phyloP scores from a whole-genome alignment of 2,888 invertebrate species.

The Oscheius sp. region DNA sequence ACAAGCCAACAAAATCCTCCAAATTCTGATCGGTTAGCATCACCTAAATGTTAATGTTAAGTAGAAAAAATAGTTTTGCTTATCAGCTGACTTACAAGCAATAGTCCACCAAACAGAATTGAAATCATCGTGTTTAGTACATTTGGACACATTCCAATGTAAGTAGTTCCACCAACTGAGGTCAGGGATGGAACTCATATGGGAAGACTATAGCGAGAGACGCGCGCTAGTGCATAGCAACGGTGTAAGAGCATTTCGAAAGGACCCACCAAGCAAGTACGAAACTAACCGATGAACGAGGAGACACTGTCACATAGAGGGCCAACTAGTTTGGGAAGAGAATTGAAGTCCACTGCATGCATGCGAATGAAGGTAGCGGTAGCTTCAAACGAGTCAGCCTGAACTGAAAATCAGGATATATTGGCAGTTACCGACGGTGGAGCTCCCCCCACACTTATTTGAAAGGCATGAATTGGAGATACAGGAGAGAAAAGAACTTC shows the following conservation, averaged over 20 bases:
- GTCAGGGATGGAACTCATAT: conserved; percentile 51
- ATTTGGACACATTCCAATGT: conserved; percentile 66
- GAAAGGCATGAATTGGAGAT: conserved; percentile 67
- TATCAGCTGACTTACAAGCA: too few species aligned
- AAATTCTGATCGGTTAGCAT: conserved; percentile 35
- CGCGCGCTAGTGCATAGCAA: conserved; percentile 20
- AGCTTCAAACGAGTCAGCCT: conserved; percentile 47
- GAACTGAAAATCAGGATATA: too few species aligned
- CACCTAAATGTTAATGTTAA: too few species aligned
- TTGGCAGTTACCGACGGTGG: not conserved
- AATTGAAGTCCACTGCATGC: conserved; percentile 57
- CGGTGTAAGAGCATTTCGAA: conserved; percentile 1
- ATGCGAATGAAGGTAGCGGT: conserved; percentile 53
- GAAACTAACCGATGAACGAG: conserved; percentile 26
- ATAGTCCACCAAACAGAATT: conserved; percentile 64
- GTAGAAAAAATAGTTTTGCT: too few species aligned
- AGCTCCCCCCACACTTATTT: conserved; percentile 28
- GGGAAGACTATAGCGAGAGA: conserved; percentile 12
- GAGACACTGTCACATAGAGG: conserved; percentile 62
- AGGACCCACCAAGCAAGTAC: not conserved
- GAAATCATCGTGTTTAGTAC: conserved; percentile 54
- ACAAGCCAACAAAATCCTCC: conserved; percentile 53
- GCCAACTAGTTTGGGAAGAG: conserved; percentile 49
- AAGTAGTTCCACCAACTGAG: conserved; percentile 68
- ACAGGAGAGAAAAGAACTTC: conserved; percentile 60